A percentile compares a stretch with the other conserved stretches of the same genome.
These are phyloP conservation scores for Scrobipalpa costella DNA, from an alignment of 2,888 invertebrate genomes.

Conservation along the genomic window DNA sequence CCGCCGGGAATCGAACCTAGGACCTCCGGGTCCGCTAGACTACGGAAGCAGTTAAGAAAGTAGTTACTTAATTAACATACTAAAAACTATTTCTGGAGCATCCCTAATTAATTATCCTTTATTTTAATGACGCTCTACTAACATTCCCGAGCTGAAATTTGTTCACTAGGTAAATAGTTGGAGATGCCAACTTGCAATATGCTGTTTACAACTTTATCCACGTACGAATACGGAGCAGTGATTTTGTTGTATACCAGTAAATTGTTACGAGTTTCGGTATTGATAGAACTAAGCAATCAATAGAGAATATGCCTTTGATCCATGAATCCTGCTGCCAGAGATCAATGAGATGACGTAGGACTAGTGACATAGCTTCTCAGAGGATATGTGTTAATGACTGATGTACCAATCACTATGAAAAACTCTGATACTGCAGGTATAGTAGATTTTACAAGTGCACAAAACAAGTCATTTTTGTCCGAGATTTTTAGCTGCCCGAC, in stretches of 20 bases:
- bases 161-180: conserved; percentile 70
- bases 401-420: too few relatives aligned
- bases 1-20: too few relatives aligned
- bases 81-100: neutral
- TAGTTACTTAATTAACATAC: neutral
- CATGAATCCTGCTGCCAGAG: too few relatives aligned
- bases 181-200: conserved; percentile 56
- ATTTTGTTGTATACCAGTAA: neutral
- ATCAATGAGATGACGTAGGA: too few relatives aligned
- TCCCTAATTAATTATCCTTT: conserved; percentile 50
- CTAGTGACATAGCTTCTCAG: too few relatives aligned
- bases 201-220: conserved; percentile 57
- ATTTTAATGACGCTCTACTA: conserved; percentile 57
- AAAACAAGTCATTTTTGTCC: too few relatives aligned
- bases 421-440: too few relatives aligned
- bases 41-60: neutral
- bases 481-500: too few relatives aligned
- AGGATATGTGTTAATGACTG: too few relatives aligned
- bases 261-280: neutral
- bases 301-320: neutral
- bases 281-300: neutral
- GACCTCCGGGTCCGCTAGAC: neutral
- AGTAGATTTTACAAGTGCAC: too few relatives aligned
- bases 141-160: conserved; percentile 65
- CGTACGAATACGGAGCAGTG: neutral